These are phyloP conservation scores for Odontophorus gujanensis DNA, from an alignment of 2,113 vertebrate species.

Conservation along the genomic window DNA sequence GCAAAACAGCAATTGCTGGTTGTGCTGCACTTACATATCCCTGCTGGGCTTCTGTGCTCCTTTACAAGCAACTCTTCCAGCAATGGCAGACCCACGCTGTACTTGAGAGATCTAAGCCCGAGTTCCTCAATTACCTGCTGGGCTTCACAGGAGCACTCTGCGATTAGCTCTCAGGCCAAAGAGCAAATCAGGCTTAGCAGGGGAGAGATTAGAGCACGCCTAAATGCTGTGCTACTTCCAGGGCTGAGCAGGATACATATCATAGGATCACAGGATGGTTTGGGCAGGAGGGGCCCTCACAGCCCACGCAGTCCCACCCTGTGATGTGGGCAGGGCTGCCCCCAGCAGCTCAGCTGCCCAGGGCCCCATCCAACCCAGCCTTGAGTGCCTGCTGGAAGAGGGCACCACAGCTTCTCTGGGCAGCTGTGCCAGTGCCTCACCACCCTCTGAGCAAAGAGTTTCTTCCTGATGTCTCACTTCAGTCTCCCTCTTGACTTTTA, in stretches of 20 bases:
- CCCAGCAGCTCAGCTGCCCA: not conserved
- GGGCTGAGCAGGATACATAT: slow-evolving; percentile 21
- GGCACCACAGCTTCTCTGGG: not conserved
- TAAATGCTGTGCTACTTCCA: slow-evolving; percentile 18
- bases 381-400: not conserved
- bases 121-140: slow-evolving; percentile 18
- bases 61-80: slow-evolving; percentile 11
- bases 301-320: not conserved
- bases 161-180: slow-evolving; percentile 23
- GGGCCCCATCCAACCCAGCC: not conserved
- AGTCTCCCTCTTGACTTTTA: not conserved
- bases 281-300: not conserved
- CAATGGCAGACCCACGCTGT: not conserved
- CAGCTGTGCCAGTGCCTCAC: not conserved
- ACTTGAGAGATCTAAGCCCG: not conserved
- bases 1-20: slow-evolving; percentile 1
- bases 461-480: not conserved
- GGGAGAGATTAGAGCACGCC: slow-evolving; percentile 39
- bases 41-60: not conserved
- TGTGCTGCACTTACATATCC: not conserved
- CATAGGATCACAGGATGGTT: not conserved
- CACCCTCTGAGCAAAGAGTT: not conserved
- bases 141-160: not conserved
- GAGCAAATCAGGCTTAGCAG: slow-evolving; percentile 47
- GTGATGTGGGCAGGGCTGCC: not conserved